phyloP scores from a whole-genome alignment of 2,888 invertebrate genomes.

The Agriopis marginaria region DNA sequence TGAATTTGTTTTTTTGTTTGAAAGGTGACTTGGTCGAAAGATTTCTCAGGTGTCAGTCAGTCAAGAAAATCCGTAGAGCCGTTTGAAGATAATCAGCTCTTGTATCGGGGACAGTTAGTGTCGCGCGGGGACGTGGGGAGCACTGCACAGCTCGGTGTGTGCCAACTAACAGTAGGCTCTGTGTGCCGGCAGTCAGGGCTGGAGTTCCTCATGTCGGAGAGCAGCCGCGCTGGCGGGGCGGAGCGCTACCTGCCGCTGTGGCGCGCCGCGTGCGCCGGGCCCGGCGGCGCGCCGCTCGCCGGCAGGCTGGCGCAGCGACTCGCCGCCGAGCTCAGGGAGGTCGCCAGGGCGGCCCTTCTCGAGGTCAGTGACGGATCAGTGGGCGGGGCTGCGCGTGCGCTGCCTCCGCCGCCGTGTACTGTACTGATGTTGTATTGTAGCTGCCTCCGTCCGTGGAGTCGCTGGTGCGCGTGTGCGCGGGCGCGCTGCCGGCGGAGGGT shows the following conservation, averaged over 20 bases:
- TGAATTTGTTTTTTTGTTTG: no score
- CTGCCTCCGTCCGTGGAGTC: not conserved
- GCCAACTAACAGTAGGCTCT: not conserved
- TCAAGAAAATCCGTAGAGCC: no score
- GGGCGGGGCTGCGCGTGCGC: no score
- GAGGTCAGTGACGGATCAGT: not conserved
- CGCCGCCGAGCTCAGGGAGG: not conserved
- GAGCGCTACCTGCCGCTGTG: slow-evolving; percentile 33
- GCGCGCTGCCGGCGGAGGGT: not conserved
- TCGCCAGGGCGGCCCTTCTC: not conserved
- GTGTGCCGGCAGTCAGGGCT: slow-evolving; percentile 27
- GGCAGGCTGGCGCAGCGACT: not conserved
- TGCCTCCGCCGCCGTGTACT: no score
- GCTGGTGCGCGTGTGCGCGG: slow-evolving; percentile 9
- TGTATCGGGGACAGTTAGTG: no score
- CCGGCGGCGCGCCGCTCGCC: not conserved
- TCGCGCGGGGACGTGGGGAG: no score
- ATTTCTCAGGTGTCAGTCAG: no score
- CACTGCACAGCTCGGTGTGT: no score
- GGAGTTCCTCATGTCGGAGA: slow-evolving; percentile 32
- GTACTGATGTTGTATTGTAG: not conserved
- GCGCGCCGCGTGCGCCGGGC: slow-evolving; percentile 15
- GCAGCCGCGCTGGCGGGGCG: slow-evolving; percentile 21
- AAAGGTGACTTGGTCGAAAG: no score
- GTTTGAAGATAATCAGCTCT: no score